Evolutionary conservation across 2,797 vertebrate species (phyloP).

Genomic region (Neoniphon sammara): DNA sequence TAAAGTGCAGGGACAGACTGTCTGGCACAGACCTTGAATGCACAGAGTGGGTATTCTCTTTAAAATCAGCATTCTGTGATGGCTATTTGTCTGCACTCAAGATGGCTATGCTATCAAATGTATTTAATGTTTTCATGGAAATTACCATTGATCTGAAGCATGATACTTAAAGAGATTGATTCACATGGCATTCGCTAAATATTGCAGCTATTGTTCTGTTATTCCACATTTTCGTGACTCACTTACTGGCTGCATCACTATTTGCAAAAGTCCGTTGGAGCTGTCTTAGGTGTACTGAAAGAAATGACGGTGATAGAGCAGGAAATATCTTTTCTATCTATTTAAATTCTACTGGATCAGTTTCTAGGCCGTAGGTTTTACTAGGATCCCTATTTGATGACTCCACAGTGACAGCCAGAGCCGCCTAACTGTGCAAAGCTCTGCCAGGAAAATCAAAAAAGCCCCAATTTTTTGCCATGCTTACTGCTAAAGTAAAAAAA

Average conservation of each 20-base stretch:
- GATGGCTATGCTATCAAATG: neutral
- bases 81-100: neutral
- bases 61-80: slow-evolving; percentile 4
- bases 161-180: neutral
- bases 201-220: neutral
- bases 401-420: neutral
- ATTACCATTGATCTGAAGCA: neutral
- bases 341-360: neutral
- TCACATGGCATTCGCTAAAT: neutral
- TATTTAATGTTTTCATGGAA: neutral
- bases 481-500: neutral
- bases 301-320: neutral
- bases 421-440: neutral
- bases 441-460: neutral
- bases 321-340: neutral
- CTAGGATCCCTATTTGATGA: neutral
- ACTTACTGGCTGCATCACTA: neutral
- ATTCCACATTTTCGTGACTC: neutral
- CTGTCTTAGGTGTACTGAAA: too few species aligned
- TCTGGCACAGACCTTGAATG: neutral
- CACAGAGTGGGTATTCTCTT: neutral
- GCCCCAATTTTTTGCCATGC: neutral
- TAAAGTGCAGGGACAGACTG: slow-evolving; percentile 46
- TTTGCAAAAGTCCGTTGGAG: too few species aligned
- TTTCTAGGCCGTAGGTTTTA: neutral